Evolutionary conservation across 2,888 invertebrate species (phyloP).

Genomic region (Acronicta psi): DNA sequence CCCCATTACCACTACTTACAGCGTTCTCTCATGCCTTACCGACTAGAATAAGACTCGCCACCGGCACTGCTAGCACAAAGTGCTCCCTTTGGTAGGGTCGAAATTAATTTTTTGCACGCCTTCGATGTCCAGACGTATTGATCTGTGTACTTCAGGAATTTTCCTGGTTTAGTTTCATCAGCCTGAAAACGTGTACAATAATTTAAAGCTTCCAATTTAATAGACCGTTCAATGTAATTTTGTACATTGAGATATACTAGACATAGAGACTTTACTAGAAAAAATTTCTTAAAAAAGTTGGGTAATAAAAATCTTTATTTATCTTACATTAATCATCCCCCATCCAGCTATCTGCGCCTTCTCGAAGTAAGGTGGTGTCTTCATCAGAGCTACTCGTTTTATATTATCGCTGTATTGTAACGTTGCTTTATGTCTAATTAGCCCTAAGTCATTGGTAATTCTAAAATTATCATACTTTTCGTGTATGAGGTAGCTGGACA

Average conservation of each 20-base stretch:
- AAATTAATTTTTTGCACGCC: neutral
- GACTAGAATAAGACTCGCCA: neutral
- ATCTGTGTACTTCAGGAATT: neutral
- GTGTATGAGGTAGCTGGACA: neutral
- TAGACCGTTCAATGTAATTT: too few relatives aligned
- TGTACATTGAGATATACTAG: too few relatives aligned
- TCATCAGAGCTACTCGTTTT: slow-evolving; percentile 13
- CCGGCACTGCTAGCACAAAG: slow-evolving; percentile 4
- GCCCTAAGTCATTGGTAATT: slow-evolving; percentile 7
- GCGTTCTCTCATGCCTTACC: slow-evolving; percentile 11
- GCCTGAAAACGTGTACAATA: slow-evolving; percentile 6
- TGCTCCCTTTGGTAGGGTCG: neutral
- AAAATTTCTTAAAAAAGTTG: neutral
- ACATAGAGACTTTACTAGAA: too few relatives aligned
- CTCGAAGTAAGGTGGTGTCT: neutral
- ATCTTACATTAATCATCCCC: slow-evolving; percentile 15
- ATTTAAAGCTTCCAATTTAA: too few relatives aligned
- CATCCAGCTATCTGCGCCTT: slow-evolving; percentile 21
- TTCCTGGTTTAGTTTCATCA: fast-evolving
- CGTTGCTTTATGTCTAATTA: slow-evolving; percentile 1
- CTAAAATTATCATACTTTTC: neutral
- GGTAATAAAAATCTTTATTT: too few relatives aligned
- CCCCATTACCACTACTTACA: too few relatives aligned
- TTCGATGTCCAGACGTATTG: slow-evolving; percentile 9
- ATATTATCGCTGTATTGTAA: neutral